A percentile compares a stretch with the other conserved stretches of the same genome.
phyloP scores from a whole-genome alignment of 2,888 invertebrate genomes.

The Tenthredo amoena region DNA sequence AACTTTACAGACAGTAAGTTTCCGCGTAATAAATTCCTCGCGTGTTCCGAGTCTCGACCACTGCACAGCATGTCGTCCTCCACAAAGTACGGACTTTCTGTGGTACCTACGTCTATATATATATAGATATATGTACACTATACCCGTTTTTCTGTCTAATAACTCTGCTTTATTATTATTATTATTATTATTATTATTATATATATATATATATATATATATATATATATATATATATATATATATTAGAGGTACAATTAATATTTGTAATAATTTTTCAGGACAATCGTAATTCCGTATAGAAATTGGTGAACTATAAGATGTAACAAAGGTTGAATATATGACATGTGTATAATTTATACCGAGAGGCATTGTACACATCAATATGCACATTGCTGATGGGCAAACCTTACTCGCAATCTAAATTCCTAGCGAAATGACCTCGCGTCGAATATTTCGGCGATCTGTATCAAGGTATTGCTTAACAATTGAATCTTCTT shows the following conservation, averaged over 20 bases:
- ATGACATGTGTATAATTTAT: not conserved
- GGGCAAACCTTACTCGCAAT: conserved; percentile 14
- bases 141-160: not conserved
- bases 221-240: too few relatives aligned
- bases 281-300: not conserved
- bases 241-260: not conserved
- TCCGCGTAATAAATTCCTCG: conserved; percentile 29
- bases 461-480: conserved; percentile 55
- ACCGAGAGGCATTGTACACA: not conserved
- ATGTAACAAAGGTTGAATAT: not conserved
- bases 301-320: not conserved
- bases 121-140: not conserved
- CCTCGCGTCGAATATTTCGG: conserved; percentile 55
- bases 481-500: conserved; percentile 55
- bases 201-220: too few relatives aligned
- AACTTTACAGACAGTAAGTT: conserved; percentile 45
- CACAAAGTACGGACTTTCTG: conserved; percentile 15
- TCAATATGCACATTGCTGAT: not conserved
- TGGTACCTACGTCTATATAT: not conserved
- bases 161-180: not conserved
- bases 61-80: conserved; percentile 34
- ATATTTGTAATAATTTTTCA: not conserved
- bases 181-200: not conserved
- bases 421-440: conserved; percentile 49
- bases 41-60: conserved; percentile 13